Evolutionary conservation across 2,888 invertebrate genomes (phyloP).

Genomic region (Coelopa pilipes): DNA sequence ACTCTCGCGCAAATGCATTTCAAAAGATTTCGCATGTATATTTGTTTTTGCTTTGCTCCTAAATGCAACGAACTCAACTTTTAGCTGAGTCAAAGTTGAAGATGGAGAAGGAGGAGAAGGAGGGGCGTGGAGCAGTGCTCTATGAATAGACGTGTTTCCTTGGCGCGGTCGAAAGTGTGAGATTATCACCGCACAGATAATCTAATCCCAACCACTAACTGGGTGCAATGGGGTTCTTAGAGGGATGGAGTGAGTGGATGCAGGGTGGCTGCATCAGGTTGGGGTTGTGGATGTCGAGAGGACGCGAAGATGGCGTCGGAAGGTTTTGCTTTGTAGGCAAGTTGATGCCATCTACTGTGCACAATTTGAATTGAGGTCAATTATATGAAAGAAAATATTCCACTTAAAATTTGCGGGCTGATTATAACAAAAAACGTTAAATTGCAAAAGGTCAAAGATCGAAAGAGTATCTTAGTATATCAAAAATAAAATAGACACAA

Average conservation of each 20-base stretch:
- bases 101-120: not conserved
- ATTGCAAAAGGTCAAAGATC: no score
- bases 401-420: not conserved
- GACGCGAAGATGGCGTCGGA: not conserved
- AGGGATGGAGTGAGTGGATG: no score
- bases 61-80: conserved; percentile 22
- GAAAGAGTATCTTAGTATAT: no score
- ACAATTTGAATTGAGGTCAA: conserved; percentile 22
- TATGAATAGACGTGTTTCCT: conserved; percentile 40
- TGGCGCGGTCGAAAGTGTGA: conserved; percentile 54
- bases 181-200: conserved; percentile 63
- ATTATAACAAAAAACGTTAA: no score
- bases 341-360: not conserved
- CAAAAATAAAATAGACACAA: no score
- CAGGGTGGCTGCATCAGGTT: not conserved
- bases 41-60: conserved; percentile 2
- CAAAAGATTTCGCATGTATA: conserved; percentile 37
- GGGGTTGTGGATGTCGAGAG: conserved; percentile 8
- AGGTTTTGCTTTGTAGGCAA: no score
- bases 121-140: not conserved
- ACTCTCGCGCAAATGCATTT: conserved; percentile 45
- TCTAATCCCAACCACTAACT: conserved; percentile 56
- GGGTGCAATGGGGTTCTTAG: conserved; percentile 15
- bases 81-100: conserved; percentile 27
- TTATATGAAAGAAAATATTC: not conserved